A percentile compares a stretch with the other conserved stretches of the same genome.
Conservation (phyloP, 1,140 invertebrate species). For the Drosophila pseudoobscura region DNA sequence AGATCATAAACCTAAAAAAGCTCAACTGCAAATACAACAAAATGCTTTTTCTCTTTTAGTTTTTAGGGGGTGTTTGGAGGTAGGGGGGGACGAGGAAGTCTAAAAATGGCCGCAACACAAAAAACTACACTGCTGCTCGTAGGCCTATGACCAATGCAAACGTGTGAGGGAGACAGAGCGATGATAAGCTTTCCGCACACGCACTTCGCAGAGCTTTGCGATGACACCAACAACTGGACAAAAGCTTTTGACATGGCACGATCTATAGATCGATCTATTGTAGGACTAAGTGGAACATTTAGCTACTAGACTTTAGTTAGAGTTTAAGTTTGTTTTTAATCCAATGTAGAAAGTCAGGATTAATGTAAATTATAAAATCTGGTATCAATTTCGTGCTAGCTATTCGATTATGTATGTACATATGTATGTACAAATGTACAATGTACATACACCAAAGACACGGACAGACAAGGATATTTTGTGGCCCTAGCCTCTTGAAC, state of each 20-base stretch:
- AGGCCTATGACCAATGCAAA: conserved; percentile 31
- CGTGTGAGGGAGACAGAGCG: conserved; percentile 11
- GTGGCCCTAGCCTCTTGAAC: too few relatives aligned
- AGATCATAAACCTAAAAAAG: conserved; percentile 53
- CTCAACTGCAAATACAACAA: conserved; percentile 73
- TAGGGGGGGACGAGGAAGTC: conserved; percentile 44
- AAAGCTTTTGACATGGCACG: conserved; percentile 25
- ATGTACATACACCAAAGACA: too few relatives aligned
- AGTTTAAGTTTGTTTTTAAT: not conserved
- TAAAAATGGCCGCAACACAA: conserved; percentile 62
- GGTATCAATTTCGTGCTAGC: too few relatives aligned
- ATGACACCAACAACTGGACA: conserved; percentile 3
- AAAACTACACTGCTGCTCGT: conserved; percentile 7
- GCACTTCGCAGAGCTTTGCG: conserved; percentile 21
- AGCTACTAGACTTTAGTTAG: not conserved
- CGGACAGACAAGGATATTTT: too few relatives aligned
- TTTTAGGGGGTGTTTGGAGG: too few relatives aligned
- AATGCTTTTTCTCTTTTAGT: not conserved
- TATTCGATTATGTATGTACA: too few relatives aligned
- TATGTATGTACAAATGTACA: too few relatives aligned
- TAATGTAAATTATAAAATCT: too few relatives aligned
- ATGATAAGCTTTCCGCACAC: conserved; percentile 1
- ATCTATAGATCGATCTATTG: conserved; percentile 18
- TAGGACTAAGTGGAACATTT: conserved; percentile 5
- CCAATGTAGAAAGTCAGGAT: not conserved